phyloP scores from a whole-genome alignment of 2,888 invertebrate species.

The Coelopa pilipes region DNA sequence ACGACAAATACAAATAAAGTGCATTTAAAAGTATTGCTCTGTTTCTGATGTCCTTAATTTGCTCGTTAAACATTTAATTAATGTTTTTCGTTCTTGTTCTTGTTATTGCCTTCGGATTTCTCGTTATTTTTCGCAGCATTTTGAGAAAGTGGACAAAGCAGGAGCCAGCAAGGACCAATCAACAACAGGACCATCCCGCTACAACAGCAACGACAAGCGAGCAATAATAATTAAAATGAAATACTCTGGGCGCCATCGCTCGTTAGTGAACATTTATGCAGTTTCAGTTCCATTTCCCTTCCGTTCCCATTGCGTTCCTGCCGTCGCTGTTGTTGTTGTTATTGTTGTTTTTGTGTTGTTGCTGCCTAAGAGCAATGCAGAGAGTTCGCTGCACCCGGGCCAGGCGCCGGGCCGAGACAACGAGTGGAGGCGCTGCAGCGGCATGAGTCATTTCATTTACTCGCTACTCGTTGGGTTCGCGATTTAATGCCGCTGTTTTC shows the following conservation, averaged over 20 bases:
- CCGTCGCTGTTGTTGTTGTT: not conserved
- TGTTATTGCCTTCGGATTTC: not conserved
- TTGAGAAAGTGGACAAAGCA: not conserved
- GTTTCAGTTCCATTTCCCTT: not conserved
- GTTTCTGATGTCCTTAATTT: slow-evolving; percentile 14
- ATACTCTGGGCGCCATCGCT: slow-evolving; percentile 4
- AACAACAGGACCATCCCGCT: too few species aligned
- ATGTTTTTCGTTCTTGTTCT: not conserved
- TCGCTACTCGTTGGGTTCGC: not conserved
- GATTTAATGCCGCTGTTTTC: too few species aligned
- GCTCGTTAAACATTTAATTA: slow-evolving; percentile 2
- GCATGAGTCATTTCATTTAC: not conserved
- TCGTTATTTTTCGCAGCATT: not conserved
- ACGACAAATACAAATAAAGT: not conserved
- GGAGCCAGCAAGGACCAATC: not conserved
- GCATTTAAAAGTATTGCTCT: not conserved
- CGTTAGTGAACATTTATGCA: slow-evolving; percentile 1
- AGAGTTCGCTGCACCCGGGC: not conserved
- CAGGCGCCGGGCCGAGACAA: not conserved
- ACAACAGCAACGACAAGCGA: not conserved
- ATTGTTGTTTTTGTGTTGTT: not conserved
- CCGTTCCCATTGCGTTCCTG: not conserved
- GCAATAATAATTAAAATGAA: slow-evolving; percentile 12
- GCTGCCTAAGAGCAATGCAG: not conserved
- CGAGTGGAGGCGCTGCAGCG: not conserved